Base-by-base conservation (phyloP, 2,888 invertebrate genomes). In the Sphaerolaimus hirsutus region DNA sequence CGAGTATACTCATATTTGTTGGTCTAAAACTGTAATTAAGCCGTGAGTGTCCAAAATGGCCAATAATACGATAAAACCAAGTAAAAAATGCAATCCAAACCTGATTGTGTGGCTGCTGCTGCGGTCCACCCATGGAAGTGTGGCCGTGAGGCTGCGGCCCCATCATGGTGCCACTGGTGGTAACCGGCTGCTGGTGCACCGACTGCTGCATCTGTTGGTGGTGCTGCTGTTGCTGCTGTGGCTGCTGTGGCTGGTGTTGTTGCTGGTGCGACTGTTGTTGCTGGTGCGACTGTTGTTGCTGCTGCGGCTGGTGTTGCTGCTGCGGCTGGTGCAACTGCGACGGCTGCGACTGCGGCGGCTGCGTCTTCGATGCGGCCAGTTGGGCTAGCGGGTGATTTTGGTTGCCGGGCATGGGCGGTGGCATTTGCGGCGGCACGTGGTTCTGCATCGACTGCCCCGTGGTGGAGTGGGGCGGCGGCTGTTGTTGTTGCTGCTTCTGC, bases 221-320 rank as follows among this genome's bases (percentile, higher is more conserved):
- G 35, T 23, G 62, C 35, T 59, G 60, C 49, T 61, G 60, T 44
- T 52, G 53, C 50, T 60, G 58, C 32, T 59, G 58, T 41, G 62
- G 59, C 22, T 5, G 44, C 22, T 12, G 7, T 27, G 24, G 36
- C 40, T 19, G 38, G n/a, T 24, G 38, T 38, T 38, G 38, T 38
- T 38, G 38, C 7, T 38, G 38, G 10, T 38, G 38, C 38, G 14
- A 19, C 38, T 21, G 45, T 4, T 29, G 46, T 14, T 48, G 43
- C 23, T 46, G 46, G 14, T 49, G 45, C 41, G 46, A 44, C 36
- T 41, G 46, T 17, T 46, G 45, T 27, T 32, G 32, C 10, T 48
- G 48, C 24, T 23, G 27, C n/a, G 12, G n/a, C n/a, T 19, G 19
- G 7, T 12, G 38, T 12, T 19, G n/a, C 21, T 38, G 38, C 19